These are phyloP conservation scores for Tenodera sinensis DNA, from an alignment of 2,888 invertebrate species.

Conservation along the genomic window DNA sequence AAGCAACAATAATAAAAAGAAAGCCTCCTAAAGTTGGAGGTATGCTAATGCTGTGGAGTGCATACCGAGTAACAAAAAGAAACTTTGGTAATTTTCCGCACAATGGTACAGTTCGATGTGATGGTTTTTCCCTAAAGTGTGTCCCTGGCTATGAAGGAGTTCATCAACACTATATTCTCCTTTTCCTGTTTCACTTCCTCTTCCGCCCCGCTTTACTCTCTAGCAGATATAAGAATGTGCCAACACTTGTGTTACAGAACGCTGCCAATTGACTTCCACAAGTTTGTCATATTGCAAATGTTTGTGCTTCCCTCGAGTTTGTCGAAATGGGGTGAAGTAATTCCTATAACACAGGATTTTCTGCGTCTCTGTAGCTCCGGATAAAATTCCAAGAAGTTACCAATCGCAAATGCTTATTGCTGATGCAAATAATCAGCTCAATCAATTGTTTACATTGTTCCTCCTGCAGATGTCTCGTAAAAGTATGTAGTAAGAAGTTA, in stretches of 20 bases:
- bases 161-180: background rate
- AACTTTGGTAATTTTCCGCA: background rate
- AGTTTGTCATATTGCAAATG: background rate
- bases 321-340: background rate
- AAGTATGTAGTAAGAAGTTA: no score
- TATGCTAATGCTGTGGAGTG: background rate
- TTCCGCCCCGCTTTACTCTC: background rate
- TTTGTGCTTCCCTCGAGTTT: background rate
- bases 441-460: no score
- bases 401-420: background rate
- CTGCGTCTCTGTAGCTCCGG: background rate
- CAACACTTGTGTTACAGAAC: background rate
- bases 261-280: background rate
- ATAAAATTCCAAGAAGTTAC: background rate
- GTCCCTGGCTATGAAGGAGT: background rate
- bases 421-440: no score
- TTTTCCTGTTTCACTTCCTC: background rate
- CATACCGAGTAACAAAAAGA: background rate
- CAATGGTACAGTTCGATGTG: background rate
- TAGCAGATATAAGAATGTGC: background rate
- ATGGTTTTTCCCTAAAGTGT: background rate
- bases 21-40: background rate
- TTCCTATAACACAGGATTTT: background rate
- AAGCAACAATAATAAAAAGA: background rate
- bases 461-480: no score